phyloP scores from a whole-genome alignment of 1,140 invertebrate genomes.

The Chlorops oryzae region DNA sequence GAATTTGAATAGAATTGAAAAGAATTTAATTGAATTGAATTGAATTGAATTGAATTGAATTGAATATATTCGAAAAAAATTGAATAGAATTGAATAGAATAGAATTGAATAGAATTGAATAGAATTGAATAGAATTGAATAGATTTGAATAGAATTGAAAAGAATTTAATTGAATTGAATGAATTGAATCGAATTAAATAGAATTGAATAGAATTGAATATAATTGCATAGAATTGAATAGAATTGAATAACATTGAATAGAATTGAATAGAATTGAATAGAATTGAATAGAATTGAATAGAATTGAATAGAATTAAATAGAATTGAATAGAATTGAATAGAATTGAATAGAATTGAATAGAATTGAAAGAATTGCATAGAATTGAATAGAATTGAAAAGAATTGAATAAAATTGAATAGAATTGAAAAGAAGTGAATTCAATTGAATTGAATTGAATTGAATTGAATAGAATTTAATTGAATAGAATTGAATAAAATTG shows the following conservation, averaged over 20 bases:
- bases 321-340: slow-evolving; percentile 3
- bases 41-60: slow-evolving; percentile 8
- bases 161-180: slow-evolving; percentile 6
- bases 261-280: slow-evolving; percentile 7
- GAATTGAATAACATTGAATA: slow-evolving; percentile 4
- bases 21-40: slow-evolving; percentile 7
- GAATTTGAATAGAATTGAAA: slow-evolving; percentile 6
- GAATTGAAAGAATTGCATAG: neutral
- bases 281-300: too few species aligned
- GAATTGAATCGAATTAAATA: slow-evolving; percentile 5
- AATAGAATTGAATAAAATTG: slow-evolving; percentile 6
- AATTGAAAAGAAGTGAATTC: slow-evolving; percentile 3
- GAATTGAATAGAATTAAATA: slow-evolving; percentile 6
- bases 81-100: slow-evolving; percentile 6
- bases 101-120: slow-evolving; percentile 6
- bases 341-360: neutral
- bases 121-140: slow-evolving; percentile 6
- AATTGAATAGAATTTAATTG: slow-evolving; percentile 6
- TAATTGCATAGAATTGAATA: slow-evolving; percentile 2
- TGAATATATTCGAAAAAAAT: neutral
- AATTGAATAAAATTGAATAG: slow-evolving; percentile 6
- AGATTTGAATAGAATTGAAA: slow-evolving; percentile 3
- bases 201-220: slow-evolving; percentile 4
- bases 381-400: neutral
- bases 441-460: slow-evolving; percentile 8